These are phyloP conservation scores for Amphipyra tragopoginis DNA, from an alignment of 2,888 invertebrate genomes.

Conservation along the genomic window DNA sequence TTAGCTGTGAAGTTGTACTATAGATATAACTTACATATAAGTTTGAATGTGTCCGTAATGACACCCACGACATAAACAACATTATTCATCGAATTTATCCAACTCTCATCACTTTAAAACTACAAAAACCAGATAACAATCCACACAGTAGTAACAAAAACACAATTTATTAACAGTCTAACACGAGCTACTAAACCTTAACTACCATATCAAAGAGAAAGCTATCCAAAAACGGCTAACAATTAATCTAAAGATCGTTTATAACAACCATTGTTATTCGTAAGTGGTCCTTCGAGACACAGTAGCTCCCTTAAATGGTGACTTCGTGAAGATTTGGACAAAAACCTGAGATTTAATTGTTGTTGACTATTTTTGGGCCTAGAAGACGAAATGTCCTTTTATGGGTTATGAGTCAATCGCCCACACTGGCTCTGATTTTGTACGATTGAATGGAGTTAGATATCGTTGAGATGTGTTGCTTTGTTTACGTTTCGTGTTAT, in stretches of 20 bases:
- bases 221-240: constrained; percentile 57
- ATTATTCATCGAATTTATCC: constrained; percentile 4
- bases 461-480: constrained; percentile 18
- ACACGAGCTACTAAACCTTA: constrained; percentile 23
- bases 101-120: constrained; percentile 9
- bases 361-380: constrained; percentile 55
- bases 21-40: no score
- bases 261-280: constrained; percentile 49
- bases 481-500: constrained; percentile 30
- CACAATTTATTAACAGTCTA: constrained; percentile 41
- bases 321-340: constrained; percentile 74
- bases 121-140: constrained; percentile 36
- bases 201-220: constrained; percentile 49
- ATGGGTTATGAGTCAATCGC: constrained; percentile 64
- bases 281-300: constrained; percentile 69
- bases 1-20: no score
- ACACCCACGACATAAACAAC: not conserved
- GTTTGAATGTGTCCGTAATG: not conserved
- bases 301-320: constrained; percentile 69
- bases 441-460: constrained; percentile 50
- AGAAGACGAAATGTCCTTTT: constrained; percentile 64
- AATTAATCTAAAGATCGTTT: constrained; percentile 58
- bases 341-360: constrained; percentile 65
- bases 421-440: constrained; percentile 59
- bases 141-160: constrained; percentile 46